Evolutionary conservation across 2,888 invertebrate genomes (phyloP), one percentile per base, ranked within the genome.

Genomic region (Phorcus lineatus): DNA sequence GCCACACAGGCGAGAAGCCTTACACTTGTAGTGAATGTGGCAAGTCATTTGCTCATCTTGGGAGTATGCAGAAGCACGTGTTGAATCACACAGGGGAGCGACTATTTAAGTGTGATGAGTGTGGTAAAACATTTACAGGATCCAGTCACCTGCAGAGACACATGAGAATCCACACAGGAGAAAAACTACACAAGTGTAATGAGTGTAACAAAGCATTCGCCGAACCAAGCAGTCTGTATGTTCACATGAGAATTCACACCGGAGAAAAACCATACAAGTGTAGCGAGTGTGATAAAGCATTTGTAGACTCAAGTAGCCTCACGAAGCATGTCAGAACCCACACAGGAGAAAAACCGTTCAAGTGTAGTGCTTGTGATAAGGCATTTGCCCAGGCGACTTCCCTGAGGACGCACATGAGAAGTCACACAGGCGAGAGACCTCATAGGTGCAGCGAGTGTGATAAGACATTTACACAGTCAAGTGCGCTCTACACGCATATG

Each of bases 261-360:
- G 84, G 17, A 84, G 86, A 80, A 82, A 86, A 52, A 78, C 83
- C 62, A 2, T 62, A 62, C 17, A 28, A 62, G 28, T 62, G 62
- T 28, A 62, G 28, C 4, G 28, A 16, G 0, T 86, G 86, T 82
- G 86, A 83, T 2, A 84, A 83, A 62, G 82, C 86, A 0, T 86
- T 86, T 67, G 83, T 84, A 19, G 52, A 83, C 4, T 78, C 83
- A 36, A 54, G 81, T 16, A 84, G 83, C 11, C 82, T 85, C 53
- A 80, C 84, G 24, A 84, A 84, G 55, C 85, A 85, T 53, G 75
- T 84, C 19, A 67, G 81, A 28, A 84, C 83, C 24, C 85, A 85
- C 67, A 82, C 55, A 66, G 54, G 83, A 47, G 84, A 84, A 0
- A 57, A 84, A 54, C 85, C 85, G 3, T 82, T 83, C 67, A 55